These are phyloP conservation scores for Lacerta bilineata DNA, from an alignment of 2,797 vertebrate genomes.

Conservation along the genomic window DNA sequence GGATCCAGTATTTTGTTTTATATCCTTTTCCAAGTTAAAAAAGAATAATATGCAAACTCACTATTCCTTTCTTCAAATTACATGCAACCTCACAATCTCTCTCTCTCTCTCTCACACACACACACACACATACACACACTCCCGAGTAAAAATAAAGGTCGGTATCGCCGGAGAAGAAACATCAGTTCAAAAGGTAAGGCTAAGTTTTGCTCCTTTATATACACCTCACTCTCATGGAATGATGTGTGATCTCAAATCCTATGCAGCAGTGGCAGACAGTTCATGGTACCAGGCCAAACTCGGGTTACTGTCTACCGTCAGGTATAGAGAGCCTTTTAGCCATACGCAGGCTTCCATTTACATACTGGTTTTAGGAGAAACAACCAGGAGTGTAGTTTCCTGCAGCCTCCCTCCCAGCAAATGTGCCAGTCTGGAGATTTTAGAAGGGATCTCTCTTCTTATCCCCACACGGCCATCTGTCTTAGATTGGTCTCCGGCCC, in stretches of 20 bases:
- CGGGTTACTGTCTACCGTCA: neutral
- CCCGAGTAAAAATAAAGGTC: conserved; percentile 48
- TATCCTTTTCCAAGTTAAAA: conserved; percentile 72
- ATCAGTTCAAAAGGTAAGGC: neutral
- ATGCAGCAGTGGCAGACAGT: neutral
- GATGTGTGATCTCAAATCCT: neutral
- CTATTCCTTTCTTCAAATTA: conserved; percentile 23
- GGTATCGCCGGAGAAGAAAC: conserved; percentile 65
- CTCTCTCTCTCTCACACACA: conserved; percentile 41
- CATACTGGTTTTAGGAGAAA: neutral
- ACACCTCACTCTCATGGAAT: neutral
- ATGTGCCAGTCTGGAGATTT: neutral
- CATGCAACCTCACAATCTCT: neutral
- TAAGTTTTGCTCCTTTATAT: rapidly evolving
- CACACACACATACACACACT: conserved; percentile 61
- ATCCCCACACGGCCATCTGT: neutral
- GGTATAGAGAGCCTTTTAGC: neutral
- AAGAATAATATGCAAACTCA: conserved; percentile 66
- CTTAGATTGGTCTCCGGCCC: neutral
- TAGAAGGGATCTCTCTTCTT: neutral
- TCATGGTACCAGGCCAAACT: neutral
- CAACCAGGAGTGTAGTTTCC: neutral
- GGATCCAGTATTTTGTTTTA: neutral
- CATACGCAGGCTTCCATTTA: neutral
- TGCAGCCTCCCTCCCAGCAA: neutral